Conservation (phyloP, 2,888 invertebrate species). For the Tenodera sinensis region DNA sequence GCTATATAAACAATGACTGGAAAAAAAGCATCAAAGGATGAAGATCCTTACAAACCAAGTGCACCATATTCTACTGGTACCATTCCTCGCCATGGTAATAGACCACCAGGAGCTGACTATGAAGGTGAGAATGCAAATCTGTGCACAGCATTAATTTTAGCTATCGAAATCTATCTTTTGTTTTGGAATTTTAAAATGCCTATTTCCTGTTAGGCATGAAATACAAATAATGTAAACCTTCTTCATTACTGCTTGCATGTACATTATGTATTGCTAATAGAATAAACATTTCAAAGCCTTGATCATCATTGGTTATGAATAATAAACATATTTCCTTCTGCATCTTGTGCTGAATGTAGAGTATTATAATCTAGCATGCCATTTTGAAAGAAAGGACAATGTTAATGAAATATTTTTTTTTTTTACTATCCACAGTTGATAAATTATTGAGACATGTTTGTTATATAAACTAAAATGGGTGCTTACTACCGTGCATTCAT, state of each 20-base stretch:
- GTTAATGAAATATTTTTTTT: no score
- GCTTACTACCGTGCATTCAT: no score
- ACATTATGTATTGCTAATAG: background rate
- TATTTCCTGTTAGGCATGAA: background rate
- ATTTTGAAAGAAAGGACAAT: background rate
- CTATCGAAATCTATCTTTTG: background rate
- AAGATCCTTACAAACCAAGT: background rate
- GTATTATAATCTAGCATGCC: background rate
- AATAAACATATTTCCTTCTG: background rate
- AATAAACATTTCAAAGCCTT: background rate
- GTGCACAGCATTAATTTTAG: background rate
- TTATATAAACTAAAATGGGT: no score
- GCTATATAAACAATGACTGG: background rate
- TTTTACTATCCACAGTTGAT: no score
- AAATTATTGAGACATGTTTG: no score
- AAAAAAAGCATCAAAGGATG: background rate
- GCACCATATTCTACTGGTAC: constrained; percentile 1
- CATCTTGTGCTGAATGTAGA: background rate
- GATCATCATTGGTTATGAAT: background rate
- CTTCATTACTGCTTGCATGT: background rate
- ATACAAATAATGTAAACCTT: background rate
- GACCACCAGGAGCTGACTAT: background rate
- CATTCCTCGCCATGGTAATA: background rate
- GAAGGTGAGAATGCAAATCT: background rate
- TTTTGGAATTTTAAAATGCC: background rate